phyloP scores from a whole-genome alignment of 1,140 invertebrate species.

The Dolichoris vasculosae region DNA sequence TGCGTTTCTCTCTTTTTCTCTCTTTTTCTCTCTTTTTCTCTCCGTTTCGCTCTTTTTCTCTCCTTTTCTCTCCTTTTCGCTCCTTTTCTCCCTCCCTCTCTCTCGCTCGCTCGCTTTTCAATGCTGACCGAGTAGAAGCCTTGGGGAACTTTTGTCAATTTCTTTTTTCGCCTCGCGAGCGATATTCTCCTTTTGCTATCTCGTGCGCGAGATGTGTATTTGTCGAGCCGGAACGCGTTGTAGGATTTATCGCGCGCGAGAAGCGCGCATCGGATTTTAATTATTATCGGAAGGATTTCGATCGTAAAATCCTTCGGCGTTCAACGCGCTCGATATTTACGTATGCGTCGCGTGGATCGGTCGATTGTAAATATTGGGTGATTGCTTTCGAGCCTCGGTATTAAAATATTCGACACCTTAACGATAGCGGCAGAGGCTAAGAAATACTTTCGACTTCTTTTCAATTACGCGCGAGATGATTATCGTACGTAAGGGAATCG shows the following conservation, averaged over 20 bases:
- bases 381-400: not conserved
- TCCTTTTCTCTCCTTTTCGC: not conserved
- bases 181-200: slow-evolving; percentile 11
- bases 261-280: not conserved
- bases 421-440: not conserved
- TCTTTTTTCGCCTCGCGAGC: not conserved
- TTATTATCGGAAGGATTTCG: slow-evolving; percentile 2
- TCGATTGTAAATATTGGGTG: not conserved
- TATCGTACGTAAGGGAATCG: not conserved
- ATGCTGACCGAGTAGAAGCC: not conserved
- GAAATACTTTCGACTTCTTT: not conserved
- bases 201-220: not conserved
- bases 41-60: no score
- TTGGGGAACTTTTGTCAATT: slow-evolving; percentile 23
- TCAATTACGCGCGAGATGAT: not conserved
- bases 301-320: not conserved
- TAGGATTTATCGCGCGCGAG: not conserved
- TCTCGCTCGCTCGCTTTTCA: not conserved
- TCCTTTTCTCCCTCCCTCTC: not conserved
- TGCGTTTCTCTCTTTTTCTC: not conserved
- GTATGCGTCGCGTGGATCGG: not conserved
- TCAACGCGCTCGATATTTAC: not conserved
- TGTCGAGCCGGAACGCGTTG: not conserved
- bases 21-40: no score
- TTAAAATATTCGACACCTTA: not conserved